Evolutionary conservation across 2,888 invertebrate genomes (phyloP).

Genomic region (Ectropis crepuscularia): DNA sequence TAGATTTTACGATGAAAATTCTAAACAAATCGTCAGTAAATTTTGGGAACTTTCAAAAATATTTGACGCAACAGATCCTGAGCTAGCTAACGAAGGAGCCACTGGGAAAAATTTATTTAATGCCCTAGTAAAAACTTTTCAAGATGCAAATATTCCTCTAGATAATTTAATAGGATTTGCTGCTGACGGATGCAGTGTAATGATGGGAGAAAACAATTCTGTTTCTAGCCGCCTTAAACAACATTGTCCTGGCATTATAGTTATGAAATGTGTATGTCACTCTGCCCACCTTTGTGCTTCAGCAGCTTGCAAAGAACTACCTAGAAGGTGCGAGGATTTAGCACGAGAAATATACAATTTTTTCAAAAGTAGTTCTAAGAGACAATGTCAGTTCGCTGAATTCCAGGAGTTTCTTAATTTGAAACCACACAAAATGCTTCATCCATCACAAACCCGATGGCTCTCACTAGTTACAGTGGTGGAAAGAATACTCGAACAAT

Average conservation of each 20-base stretch:
- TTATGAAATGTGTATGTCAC: slow-evolving; percentile 11
- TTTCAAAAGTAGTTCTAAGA: background rate
- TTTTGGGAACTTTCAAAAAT: background rate
- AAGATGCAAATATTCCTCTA: background rate
- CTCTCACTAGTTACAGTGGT: slow-evolving; percentile 5
- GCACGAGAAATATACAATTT: slow-evolving; percentile 6
- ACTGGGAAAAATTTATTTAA: background rate
- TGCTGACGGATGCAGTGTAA: background rate
- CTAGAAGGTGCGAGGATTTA: slow-evolving; percentile 1
- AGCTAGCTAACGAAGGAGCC: background rate
- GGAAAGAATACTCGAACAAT: slow-evolving; percentile 6
- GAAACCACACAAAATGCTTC: slow-evolving; percentile 29
- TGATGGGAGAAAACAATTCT: slow-evolving; percentile 5
- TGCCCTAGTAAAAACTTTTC: background rate
- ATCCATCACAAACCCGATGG: no score
- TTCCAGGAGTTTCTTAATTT: slow-evolving; percentile 7
- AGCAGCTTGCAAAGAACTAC: slow-evolving; percentile 9
- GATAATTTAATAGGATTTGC: background rate
- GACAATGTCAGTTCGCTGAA: slow-evolving; percentile 5
- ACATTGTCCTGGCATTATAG: slow-evolving; percentile 1
- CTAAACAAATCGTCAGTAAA: background rate
- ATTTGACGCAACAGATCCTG: background rate
- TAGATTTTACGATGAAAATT: background rate
- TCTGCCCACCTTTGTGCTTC: slow-evolving; percentile 3
- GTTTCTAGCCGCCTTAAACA: background rate